These are phyloP conservation scores for Vulpes lagopus DNA, from an alignment of 2,113 vertebrate species.

Conservation along the genomic window DNA sequence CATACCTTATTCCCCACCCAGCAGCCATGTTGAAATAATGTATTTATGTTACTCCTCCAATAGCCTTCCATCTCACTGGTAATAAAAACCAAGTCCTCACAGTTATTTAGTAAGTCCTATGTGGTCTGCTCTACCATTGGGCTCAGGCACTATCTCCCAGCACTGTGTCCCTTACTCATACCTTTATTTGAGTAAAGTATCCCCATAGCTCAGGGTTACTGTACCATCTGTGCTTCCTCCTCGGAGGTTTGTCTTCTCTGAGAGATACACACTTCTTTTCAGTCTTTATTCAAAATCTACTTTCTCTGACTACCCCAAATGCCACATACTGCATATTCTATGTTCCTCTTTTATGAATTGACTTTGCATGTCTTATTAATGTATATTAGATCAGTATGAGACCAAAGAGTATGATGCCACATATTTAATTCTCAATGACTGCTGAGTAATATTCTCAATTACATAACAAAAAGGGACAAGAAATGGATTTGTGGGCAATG, in stretches of 20 bases:
- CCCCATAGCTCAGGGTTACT: background rate
- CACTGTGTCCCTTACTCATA: background rate
- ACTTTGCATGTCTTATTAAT: background rate
- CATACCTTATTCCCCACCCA: background rate
- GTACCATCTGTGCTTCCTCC: background rate
- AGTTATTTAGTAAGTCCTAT: background rate
- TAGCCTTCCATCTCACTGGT: background rate
- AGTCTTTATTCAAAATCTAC: background rate
- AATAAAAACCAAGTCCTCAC: background rate
- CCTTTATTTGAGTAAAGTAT: background rate
- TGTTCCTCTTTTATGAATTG: background rate
- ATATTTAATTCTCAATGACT: background rate
- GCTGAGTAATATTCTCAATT: background rate
- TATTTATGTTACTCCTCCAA: background rate
- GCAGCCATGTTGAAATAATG: background rate
- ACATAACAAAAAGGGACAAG: background rate
- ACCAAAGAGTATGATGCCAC: background rate
- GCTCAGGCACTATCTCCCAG: background rate
- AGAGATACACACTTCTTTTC: background rate
- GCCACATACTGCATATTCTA: background rate
- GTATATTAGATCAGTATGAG: constrained; percentile 10
- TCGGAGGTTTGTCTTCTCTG: background rate
- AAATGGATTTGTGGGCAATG: background rate
- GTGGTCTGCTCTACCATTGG: background rate
- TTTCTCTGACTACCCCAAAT: background rate